Evolutionary conservation across 2,797 vertebrate genomes (phyloP).

Genomic region (Clamator glandarius): DNA sequence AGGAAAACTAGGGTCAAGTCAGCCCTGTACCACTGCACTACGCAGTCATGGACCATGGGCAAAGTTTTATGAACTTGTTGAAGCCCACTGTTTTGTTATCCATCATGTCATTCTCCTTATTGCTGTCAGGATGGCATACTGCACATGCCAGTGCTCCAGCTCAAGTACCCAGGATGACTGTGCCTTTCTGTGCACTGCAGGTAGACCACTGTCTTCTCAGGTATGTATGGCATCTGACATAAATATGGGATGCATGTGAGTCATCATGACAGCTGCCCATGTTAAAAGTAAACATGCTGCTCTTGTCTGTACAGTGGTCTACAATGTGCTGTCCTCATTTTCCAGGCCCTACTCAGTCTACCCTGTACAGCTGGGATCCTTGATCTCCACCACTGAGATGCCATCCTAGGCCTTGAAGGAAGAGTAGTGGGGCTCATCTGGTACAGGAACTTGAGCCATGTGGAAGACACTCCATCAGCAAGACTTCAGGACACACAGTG

Average conservation of each 20-base stretch:
- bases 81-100: not conserved
- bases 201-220: not conserved
- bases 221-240: not conserved
- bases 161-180: not conserved
- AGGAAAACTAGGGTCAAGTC: not conserved
- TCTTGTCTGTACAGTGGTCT: not conserved
- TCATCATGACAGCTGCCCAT: not conserved
- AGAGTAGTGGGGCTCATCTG: not conserved
- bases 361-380: not conserved
- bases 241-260: not conserved
- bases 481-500: not conserved
- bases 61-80: not conserved
- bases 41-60: not conserved
- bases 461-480: not conserved
- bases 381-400: not conserved
- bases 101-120: not conserved
- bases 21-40: not conserved
- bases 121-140: not conserved
- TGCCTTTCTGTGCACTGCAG: not conserved
- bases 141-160: not conserved
- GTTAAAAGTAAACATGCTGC: not conserved
- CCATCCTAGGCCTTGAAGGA: not conserved
- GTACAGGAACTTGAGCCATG: not conserved
- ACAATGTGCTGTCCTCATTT: not conserved
- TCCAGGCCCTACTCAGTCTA: fast-evolving